A percentile compares a stretch with the other conserved stretches of the same genome.
Evolutionary conservation across 2,797 vertebrate species (phyloP).

Genomic region (Sebastes variabilis): DNA sequence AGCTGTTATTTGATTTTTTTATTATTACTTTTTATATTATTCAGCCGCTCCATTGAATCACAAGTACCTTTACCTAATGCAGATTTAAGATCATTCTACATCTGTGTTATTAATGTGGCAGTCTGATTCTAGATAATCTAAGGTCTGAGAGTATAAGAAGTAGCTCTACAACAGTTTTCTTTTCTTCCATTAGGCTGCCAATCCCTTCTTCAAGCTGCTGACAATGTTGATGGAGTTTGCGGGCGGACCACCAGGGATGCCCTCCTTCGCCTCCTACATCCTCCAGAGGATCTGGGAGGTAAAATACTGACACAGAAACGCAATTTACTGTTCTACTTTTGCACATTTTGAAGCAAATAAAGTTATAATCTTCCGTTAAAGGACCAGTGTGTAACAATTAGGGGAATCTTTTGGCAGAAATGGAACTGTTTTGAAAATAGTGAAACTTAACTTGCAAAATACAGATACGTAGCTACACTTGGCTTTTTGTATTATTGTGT

Average conservation of each 20-base stretch:
- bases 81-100: fast-evolving
- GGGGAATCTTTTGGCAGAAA: too few relatives aligned
- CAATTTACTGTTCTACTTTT: background rate
- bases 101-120: background rate
- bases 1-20: background rate
- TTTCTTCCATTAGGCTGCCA: conserved; percentile 86
- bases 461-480: too few relatives aligned
- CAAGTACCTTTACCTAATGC: background rate
- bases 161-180: background rate
- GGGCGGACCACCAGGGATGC: conserved; percentile 97
- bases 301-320: conserved; percentile 11
- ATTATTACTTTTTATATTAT: background rate
- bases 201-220: conserved; percentile 98
- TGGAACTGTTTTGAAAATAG: too few relatives aligned
- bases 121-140: too few relatives aligned
- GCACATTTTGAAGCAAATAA: background rate
- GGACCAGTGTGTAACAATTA: background rate
- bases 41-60: background rate
- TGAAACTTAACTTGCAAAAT: too few relatives aligned
- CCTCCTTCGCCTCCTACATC: conserved; percentile 96
- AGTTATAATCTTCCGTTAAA: background rate
- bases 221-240: conserved; percentile 99
- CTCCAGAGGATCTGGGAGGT: conserved; percentile 99
- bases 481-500: background rate
- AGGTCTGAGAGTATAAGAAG: background rate